Evolutionary conservation across 2,113 vertebrate species (phyloP), one percentile per base, ranked within the genome.

Genomic region (Phrynosoma platyrhinos): DNA sequence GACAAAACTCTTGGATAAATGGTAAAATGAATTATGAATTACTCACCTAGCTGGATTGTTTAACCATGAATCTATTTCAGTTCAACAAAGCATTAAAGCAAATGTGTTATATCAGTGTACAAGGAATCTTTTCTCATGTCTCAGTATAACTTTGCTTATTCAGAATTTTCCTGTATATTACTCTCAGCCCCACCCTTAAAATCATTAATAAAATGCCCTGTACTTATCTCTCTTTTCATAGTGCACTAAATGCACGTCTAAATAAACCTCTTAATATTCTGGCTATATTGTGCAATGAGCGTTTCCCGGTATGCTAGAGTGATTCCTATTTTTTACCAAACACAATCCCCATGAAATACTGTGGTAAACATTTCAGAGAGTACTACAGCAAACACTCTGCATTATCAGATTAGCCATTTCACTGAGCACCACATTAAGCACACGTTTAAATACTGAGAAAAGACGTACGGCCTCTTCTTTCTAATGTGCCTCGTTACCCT

Each of bases 381-480:
- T 94, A 95, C 95, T 94, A 93, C 95, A 94, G 95, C 94, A 96
- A 96, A 96, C 96, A 96, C 94, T 93, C 94, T 88, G 91, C 95
- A 95, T 96, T 96, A 96, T 93, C 94, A 95, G 95, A 96, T 96
- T 96, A 96, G 96, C 94, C 95, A 96, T 96, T 96, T 94, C 95
- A 95, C 94, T 96, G 95, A 96, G 94, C 95, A 95, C 93, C 93
- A 94, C 95, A 96, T 96, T 96, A 96, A 96, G 94, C 95, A 95
- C 95, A 95, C 94, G 92, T 96, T 96, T 96, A 96, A 96, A 96
- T 96, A 96, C 94, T 94, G 94, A 92, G 93, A 94, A 93, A 95
- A 96, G 96, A 96, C 84, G 5, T 93, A 93, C 93, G 92, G 94
- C 95, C 94, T 94, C 93, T 88, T 95, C 91, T 93, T 94, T n/a